Base-by-base conservation (phyloP, 2,888 invertebrate species). In the Sussaba pulchella region DNA sequence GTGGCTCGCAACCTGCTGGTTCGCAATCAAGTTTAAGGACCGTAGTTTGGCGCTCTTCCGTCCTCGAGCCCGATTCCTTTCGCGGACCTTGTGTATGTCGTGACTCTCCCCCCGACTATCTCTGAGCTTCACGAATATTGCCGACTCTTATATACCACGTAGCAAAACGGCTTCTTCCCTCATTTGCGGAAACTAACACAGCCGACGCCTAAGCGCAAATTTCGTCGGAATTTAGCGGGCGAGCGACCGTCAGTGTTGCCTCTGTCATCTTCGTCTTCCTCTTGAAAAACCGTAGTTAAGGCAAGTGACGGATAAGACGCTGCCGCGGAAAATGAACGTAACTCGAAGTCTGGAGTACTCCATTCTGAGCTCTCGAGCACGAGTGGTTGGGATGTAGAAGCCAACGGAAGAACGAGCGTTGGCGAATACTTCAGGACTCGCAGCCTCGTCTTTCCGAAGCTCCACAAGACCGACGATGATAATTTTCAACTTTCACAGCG, bases 21-120 rank as follows among this genome's bases (percentile, higher is more conserved):
- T 78, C 77, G 85, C 85, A 85, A 87, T 87, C 86, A 85, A 83
- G 81, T 82, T 85, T 82, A 83, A 88, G 84, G 82, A 84, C 83
- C 81, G 81, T 84, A 84, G 82, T 85, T 86, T 83, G 85, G 76
- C 75, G 69, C 74, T 81, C 79, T 74, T 77, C 74, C 54, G 61
- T 57, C 76, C 76, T 63, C 72, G 21, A 57, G 47, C 74, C 59
- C 63, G 57, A 73, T 77, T 64, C 31, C 69, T 73, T 77, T 45
- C 52, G 31, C 59, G 41, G 64, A 43, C 57, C n/a, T 26, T 66
- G 59, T 64, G 45, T 57, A 47, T 57, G 36, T 26, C 59, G 31
- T 54, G 10, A 26, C 43, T 10, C n/a, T 21, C 24, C n/a, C 1
- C n/a, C 19, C 5, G 21, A 36, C 54, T 19, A 6, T 52, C 41